phyloP scores from a whole-genome alignment of 2,113 vertebrate species.

The Leptodactylus fuscus region DNA sequence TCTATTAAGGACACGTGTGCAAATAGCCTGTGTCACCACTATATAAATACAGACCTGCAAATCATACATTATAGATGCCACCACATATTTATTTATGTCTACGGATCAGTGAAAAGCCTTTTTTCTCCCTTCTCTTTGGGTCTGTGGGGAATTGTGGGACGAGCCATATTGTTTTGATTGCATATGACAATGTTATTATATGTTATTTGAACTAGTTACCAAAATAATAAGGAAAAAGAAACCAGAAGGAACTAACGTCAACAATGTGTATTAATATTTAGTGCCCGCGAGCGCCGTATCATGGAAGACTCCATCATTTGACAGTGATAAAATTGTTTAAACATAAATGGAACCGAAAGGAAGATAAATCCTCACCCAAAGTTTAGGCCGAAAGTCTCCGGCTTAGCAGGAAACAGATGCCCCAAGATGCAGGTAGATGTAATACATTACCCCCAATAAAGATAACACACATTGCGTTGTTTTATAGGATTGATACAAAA shows the following conservation, averaged over 20 bases:
- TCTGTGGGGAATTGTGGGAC: slow-evolving; percentile 44
- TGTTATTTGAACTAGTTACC: slow-evolving; percentile 46
- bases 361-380: slow-evolving; percentile 66
- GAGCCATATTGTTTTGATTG: slow-evolving; percentile 57
- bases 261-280: slow-evolving; percentile 63
- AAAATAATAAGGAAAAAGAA: slow-evolving; percentile 54
- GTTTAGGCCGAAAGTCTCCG: slow-evolving; percentile 64
- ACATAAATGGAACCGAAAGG: slow-evolving; percentile 70
- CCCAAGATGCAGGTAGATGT: slow-evolving; percentile 40
- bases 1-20: slow-evolving; percentile 57
- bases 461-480: background rate
- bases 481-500: background rate
- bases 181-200: slow-evolving; percentile 60
- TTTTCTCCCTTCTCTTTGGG: slow-evolving; percentile 48
- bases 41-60: slow-evolving; percentile 59
- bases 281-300: slow-evolving; percentile 67
- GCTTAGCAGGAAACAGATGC: slow-evolving; percentile 54
- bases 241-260: slow-evolving; percentile 63
- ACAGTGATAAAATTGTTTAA: slow-evolving; percentile 74
- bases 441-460: slow-evolving; percentile 16
- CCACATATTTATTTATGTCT: slow-evolving; percentile 60
- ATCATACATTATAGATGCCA: slow-evolving; percentile 59
- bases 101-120: slow-evolving; percentile 44
- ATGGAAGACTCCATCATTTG: slow-evolving; percentile 64
- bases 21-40: slow-evolving; percentile 57